These are phyloP conservation scores for Antigone vipio DNA, from an alignment of 2,113 vertebrate species.

Conservation along the genomic window DNA sequence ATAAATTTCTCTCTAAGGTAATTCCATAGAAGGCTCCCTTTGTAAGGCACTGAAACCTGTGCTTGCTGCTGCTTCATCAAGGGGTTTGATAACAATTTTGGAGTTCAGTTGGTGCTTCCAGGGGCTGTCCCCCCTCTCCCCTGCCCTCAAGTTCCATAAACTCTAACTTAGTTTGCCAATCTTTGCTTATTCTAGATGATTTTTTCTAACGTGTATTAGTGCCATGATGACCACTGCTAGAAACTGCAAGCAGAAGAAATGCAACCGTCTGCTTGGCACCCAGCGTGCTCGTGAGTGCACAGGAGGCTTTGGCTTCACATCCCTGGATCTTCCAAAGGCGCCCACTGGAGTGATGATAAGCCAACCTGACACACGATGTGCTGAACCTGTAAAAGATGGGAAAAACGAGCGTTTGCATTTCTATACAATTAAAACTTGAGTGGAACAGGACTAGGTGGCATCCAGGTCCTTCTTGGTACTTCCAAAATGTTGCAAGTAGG, in stretches of 20 bases:
- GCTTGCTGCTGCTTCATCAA: neutral
- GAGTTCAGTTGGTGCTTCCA: neutral
- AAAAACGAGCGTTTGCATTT: neutral
- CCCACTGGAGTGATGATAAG: neutral
- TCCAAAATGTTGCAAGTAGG: neutral
- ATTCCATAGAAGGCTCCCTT: neutral
- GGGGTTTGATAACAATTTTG: neutral
- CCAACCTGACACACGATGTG: neutral
- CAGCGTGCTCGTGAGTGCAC: rapidly evolving
- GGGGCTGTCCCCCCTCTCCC: rapidly evolving
- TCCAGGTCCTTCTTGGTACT: neutral
- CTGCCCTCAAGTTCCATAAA: neutral
- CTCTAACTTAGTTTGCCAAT: neutral
- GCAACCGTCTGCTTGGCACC: neutral
- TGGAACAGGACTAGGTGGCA: neutral
- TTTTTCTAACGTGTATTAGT: neutral
- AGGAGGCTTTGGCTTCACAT: neutral
- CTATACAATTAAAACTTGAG: neutral
- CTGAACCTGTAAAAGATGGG: neutral
- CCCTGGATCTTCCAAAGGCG: neutral
- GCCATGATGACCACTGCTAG: neutral
- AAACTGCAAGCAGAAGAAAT: neutral
- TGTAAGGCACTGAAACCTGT: neutral
- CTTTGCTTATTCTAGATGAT: neutral
- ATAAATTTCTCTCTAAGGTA: neutral